These are phyloP conservation scores for Charanyca ferruginea DNA, from an alignment of 2,888 invertebrate species.

Conservation along the genomic window DNA sequence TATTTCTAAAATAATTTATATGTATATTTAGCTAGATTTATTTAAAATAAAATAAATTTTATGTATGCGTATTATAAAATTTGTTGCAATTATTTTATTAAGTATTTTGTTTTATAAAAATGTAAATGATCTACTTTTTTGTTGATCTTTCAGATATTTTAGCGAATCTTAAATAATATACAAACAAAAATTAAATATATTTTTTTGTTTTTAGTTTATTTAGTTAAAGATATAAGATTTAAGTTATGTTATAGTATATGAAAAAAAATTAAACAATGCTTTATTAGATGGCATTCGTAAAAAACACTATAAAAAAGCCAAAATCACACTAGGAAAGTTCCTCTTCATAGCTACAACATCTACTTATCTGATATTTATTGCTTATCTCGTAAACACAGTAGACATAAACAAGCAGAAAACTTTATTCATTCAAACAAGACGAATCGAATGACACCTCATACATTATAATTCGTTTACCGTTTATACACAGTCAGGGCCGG, in stretches of 20 bases:
- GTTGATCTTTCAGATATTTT: slow-evolving; percentile 72
- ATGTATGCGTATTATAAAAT: slow-evolving; percentile 27
- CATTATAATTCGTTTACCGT: too few species aligned
- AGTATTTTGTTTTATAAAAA: slow-evolving; percentile 40
- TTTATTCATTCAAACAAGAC: too few species aligned
- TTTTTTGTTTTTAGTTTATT: slow-evolving; percentile 38
- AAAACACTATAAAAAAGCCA: slow-evolving; percentile 41
- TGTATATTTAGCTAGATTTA: slow-evolving; percentile 15
- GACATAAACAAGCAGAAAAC: slow-evolving; percentile 29
- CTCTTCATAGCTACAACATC: slow-evolving; percentile 56
- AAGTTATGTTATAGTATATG: slow-evolving; percentile 42
- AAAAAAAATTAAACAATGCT: slow-evolving; percentile 32
- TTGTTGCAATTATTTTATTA: slow-evolving; percentile 52
- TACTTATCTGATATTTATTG: slow-evolving; percentile 59
- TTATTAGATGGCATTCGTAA: slow-evolving; percentile 47
- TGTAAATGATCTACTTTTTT: slow-evolving; percentile 63
- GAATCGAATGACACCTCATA: too few species aligned
- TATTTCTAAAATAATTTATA: slow-evolving; percentile 27
- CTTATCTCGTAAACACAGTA: slow-evolving; percentile 28
- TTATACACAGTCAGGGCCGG: too few species aligned
- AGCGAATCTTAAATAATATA: slow-evolving; percentile 64
- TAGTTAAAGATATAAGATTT: slow-evolving; percentile 42
- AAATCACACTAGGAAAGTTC: slow-evolving; percentile 62
- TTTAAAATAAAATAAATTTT: slow-evolving; percentile 26
- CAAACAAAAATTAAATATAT: slow-evolving; percentile 47